phyloP scores from a whole-genome alignment of 2,113 vertebrate species.

The Paradoxurus hermaphroditus region DNA sequence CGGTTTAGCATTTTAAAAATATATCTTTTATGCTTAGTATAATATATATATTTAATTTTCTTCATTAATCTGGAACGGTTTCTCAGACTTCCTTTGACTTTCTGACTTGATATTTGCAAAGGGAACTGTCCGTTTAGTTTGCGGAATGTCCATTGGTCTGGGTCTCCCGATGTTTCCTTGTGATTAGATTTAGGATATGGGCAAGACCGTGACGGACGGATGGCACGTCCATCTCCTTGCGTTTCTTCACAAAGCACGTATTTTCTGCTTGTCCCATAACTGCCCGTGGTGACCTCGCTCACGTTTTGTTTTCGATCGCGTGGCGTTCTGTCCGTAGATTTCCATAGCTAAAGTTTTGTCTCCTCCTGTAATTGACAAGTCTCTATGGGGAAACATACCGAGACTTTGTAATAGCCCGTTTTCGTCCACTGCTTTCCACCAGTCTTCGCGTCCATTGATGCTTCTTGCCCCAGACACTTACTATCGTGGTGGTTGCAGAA shows the following conservation, averaged over 20 bases:
- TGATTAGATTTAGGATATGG: neutral
- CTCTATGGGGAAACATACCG: neutral
- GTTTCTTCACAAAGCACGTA: neutral
- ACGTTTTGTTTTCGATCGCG: fast-evolving
- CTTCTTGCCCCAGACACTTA: neutral
- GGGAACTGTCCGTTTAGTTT: neutral
- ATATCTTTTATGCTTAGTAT: neutral
- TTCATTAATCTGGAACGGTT: neutral
- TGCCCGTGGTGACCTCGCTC: too few species aligned
- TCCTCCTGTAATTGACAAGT: neutral
- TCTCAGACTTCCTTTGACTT: neutral
- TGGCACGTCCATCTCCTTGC: neutral
- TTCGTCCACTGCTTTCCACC: neutral
- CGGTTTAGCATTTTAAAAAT: neutral
- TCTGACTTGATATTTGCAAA: neutral
- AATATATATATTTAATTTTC: neutral
- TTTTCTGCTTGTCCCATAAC: too few species aligned
- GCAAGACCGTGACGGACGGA: neutral
- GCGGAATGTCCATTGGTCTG: neutral
- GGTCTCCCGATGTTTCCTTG: neutral
- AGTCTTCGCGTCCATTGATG: neutral
- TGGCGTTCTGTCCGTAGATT: neutral
- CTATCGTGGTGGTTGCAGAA: neutral
- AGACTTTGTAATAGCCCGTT: neutral
- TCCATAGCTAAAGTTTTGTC: neutral